Base-by-base conservation (phyloP, 2,888 invertebrate species). In the Volucella inanis region DNA sequence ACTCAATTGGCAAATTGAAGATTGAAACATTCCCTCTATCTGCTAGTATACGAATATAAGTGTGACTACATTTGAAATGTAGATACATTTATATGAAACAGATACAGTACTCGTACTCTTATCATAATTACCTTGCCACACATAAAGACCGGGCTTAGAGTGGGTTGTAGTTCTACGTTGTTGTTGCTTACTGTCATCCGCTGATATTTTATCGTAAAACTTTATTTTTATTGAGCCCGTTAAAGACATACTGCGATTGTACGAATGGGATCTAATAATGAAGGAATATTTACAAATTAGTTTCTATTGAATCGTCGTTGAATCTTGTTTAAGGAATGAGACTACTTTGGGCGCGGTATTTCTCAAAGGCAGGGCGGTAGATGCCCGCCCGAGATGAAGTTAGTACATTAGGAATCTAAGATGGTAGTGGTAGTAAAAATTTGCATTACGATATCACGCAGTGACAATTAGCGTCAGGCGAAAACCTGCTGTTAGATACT, bases 1-100 rank as follows among this genome's bases (percentile, higher is more conserved):
- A 72, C 85, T 85, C 85, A 81, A 85, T 77, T 77, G 85, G 81
- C 61, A 72, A 77, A 68, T 72, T 81, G 61, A 61, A 77, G 68
- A 85, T 64, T 76, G 65, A 68, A 72, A 62, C 49, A 41, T 50
- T 55, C 65, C 41, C 39, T 54, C 0, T 61, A 6, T 50, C 45
- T 54, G 2, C 67, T 22, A 2, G 18, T 22, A 3, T 22, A 22
- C 2, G 2, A 22, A 22, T 22, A 22, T 22, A 6, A 14, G 45
- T 68, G 15, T 22, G 12, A 41, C 11, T 11, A 38, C 50, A 38
- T 57, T 9, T 10, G 3, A 8, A 10, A 47, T 11, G n/a, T 31
- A 50, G 49, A 14, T 41, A 57, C 41, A 39, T 14, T 22, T 41
- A 47, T 41, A 59, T 49, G 71, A 61, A 72, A 45, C 50, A 31